Conservation (phyloP, 2,888 invertebrate species). For the Matsumyia berberina region DNA sequence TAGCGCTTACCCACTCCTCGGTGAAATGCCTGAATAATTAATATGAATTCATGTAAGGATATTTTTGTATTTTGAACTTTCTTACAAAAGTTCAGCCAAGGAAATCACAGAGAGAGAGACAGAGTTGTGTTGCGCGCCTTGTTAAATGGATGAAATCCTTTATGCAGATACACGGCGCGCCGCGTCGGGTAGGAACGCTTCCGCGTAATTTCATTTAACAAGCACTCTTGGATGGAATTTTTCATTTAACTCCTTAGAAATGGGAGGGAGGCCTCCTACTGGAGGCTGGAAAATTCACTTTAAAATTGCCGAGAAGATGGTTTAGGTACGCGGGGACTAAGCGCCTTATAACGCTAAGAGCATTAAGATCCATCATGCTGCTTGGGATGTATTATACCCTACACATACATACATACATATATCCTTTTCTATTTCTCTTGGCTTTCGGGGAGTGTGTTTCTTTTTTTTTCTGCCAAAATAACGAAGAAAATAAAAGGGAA, state of each 20-base stretch:
- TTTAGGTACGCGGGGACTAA: conserved; percentile 20
- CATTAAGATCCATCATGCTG: conserved; percentile 64
- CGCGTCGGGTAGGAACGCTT: conserved; percentile 52
- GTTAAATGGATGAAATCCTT: conserved; percentile 49
- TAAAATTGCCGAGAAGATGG: conserved; percentile 31
- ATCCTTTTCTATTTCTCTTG: background rate
- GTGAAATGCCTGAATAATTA: conserved; percentile 61
- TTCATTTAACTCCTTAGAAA: conserved; percentile 11
- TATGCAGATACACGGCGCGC: conserved; percentile 5
- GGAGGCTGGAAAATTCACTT: conserved; percentile 49
- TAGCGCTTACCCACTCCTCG: conserved; percentile 6
- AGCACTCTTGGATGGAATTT: conserved; percentile 48
- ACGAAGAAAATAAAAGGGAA: conserved; percentile 31
- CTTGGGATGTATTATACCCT: conserved; percentile 19
- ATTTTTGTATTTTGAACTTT: conserved; percentile 19
- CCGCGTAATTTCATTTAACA: conserved; percentile 70
- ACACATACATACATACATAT: background rate
- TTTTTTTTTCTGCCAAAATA: background rate
- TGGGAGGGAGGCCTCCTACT: background rate
- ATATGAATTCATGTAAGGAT: conserved; percentile 60
- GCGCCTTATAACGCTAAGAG: conserved; percentile 60
- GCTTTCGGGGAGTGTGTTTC: background rate
- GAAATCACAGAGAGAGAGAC: background rate
- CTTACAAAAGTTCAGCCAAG: background rate
- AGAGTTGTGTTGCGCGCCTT: conserved; percentile 3